These are phyloP conservation scores for Zophobas atratus DNA, from an alignment of 1,140 invertebrate genomes.

Conservation along the genomic window DNA sequence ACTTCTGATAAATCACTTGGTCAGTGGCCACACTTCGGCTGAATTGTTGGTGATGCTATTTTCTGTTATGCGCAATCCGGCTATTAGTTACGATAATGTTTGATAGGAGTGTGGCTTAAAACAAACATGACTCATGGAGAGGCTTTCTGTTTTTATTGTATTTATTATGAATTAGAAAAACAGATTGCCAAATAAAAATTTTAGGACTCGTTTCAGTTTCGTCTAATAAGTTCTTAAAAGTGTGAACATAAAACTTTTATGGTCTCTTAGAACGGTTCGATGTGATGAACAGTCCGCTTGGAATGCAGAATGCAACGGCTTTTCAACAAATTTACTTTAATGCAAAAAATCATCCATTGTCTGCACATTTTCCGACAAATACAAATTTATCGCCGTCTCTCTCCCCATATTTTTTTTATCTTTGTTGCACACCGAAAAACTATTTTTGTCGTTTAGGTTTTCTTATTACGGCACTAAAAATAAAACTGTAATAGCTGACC, in stretches of 20 bases:
- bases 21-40: background rate
- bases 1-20: slow-evolving; percentile 26
- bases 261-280: slow-evolving; percentile 9
- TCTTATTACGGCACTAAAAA: slow-evolving; percentile 6
- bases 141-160: background rate
- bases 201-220: slow-evolving; percentile 4
- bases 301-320: slow-evolving; percentile 17
- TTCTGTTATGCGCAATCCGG: too few relatives aligned
- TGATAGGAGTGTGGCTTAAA: too few relatives aligned
- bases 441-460: too few relatives aligned
- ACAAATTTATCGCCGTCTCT: too few relatives aligned
- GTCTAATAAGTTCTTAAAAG: slow-evolving; percentile 20
- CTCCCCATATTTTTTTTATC: too few relatives aligned
- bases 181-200: slow-evolving; percentile 12
- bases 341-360: too few relatives aligned
- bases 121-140: background rate
- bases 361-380: too few relatives aligned
- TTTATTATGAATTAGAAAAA: slow-evolving; percentile 24
- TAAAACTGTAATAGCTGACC: background rate
- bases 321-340: background rate
- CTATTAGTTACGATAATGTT: too few relatives aligned
- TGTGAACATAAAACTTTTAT: slow-evolving; percentile 30
- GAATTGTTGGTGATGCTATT: too few relatives aligned
- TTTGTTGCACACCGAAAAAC: too few relatives aligned
- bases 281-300: background rate